These are phyloP conservation scores for Thecophora atra DNA, from an alignment of 2,888 invertebrate genomes.

Conservation along the genomic window DNA sequence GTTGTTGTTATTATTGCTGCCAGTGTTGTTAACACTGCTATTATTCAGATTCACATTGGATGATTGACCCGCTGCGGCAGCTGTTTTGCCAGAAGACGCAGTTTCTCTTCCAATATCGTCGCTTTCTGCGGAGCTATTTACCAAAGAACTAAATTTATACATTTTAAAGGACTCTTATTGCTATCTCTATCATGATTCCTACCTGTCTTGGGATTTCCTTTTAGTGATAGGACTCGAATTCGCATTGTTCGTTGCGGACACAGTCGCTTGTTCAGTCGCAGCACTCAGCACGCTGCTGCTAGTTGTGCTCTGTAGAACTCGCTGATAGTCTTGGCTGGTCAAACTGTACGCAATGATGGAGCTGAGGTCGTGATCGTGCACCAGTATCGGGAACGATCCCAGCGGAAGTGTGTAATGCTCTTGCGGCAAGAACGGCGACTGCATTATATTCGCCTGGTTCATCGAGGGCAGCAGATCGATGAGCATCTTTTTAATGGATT, in stretches of 20 bases:
- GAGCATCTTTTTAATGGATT: conserved; percentile 74
- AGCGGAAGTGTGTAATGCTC: conserved; percentile 77
- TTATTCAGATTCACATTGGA: neutral
- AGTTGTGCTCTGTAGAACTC: conserved; percentile 52
- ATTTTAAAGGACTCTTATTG: neutral
- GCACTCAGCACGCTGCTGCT: conserved; percentile 20
- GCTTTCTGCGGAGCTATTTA: conserved; percentile 47
- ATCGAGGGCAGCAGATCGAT: conserved; percentile 74
- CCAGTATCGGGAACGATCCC: conserved; percentile 74
- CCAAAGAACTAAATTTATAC: neutral
- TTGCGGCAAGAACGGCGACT: conserved; percentile 72
- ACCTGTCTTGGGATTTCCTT: conserved; percentile 61
- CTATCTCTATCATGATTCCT: conserved; percentile 13
- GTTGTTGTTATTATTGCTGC: conserved; percentile 8
- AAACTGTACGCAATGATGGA: conserved; percentile 87
- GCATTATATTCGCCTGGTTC: conserved; percentile 64
- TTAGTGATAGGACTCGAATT: conserved; percentile 59
- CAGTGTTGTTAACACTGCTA: conserved; percentile 27
- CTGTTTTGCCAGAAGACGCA: conserved; percentile 31
- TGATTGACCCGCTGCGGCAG: conserved; percentile 42
- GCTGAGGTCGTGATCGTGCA: conserved; percentile 83
- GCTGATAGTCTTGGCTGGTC: conserved; percentile 77
- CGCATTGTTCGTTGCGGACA: conserved; percentile 36
- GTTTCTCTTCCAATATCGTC: conserved; percentile 51
- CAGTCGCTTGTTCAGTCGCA: conserved; percentile 32